Conservation (phyloP, 2,888 invertebrate species). For the Mesoligia furuncula region DNA sequence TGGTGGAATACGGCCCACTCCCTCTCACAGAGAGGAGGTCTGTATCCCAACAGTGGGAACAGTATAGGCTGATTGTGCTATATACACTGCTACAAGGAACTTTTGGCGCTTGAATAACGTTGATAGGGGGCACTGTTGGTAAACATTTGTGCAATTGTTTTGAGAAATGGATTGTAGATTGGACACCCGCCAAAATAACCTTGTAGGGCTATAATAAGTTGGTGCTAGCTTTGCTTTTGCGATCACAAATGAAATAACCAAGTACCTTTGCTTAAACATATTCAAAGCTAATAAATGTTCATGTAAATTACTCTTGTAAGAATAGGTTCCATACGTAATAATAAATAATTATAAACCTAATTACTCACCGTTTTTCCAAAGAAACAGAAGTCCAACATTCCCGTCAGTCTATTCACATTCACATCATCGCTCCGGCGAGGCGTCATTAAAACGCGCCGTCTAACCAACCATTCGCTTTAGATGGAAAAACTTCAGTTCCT, state of each 20-base stretch:
- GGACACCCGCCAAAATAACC: neutral
- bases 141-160: neutral
- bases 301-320: neutral
- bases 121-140: neutral
- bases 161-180: neutral
- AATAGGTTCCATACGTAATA: constrained; percentile 8
- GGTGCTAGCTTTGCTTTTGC: neutral
- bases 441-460: constrained; percentile 48
- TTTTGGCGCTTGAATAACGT: neutral
- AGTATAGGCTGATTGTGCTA: no score
- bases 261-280: neutral
- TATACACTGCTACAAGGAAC: neutral
- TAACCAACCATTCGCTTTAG: constrained; percentile 57
- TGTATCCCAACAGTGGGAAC: no score
- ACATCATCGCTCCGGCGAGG: constrained; percentile 36
- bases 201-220: neutral
- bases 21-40: no score
- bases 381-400: constrained; percentile 36
- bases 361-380: constrained; percentile 3
- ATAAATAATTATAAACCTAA: constrained; percentile 9
- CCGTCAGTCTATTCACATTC: constrained; percentile 48
- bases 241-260: neutral
- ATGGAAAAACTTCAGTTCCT: constrained; percentile 62
- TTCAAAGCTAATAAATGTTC: neutral
- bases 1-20: neutral